These are phyloP conservation scores for Dendrocopos noguchii DNA, from an alignment of 2,113 vertebrate species.

Conservation along the genomic window DNA sequence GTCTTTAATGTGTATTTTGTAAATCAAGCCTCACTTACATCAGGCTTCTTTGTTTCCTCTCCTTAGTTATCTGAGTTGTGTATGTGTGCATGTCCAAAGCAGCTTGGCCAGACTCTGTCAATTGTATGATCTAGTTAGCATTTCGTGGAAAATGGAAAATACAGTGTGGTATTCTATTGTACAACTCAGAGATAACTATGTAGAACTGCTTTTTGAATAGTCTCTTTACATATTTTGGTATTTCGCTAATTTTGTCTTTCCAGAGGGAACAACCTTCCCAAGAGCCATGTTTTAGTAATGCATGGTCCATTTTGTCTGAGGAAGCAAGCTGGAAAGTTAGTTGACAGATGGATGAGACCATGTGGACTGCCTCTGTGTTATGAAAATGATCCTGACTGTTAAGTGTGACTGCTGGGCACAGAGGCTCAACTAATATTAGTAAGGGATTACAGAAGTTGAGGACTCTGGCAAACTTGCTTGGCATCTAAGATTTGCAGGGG, in stretches of 20 bases:
- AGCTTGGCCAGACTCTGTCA: not conserved
- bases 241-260: not conserved
- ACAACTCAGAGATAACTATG: not conserved
- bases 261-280: not conserved
- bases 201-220: not conserved
- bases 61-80: not conserved
- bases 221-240: not conserved
- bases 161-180: fast-evolving
- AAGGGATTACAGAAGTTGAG: fast-evolving
- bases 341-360: not conserved
- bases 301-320: not conserved
- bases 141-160: not conserved
- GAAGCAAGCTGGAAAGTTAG: not conserved
- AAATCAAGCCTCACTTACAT: not conserved
- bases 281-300: not conserved
- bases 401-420: too few relatives aligned
- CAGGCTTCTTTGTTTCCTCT: not conserved
- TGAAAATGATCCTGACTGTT: fast-evolving
- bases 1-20: not conserved
- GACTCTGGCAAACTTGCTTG: not conserved
- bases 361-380: not conserved
- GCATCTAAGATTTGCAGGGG: not conserved
- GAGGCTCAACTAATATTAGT: not conserved
- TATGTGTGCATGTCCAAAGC: fast-evolving
- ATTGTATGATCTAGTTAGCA: not conserved